Percentiles rank a stretch among this genome's conserved stretches.
These are phyloP conservation scores for Kryptolebias ocellatus DNA, from an alignment of 2,797 vertebrate species.

Conservation along the genomic window DNA sequence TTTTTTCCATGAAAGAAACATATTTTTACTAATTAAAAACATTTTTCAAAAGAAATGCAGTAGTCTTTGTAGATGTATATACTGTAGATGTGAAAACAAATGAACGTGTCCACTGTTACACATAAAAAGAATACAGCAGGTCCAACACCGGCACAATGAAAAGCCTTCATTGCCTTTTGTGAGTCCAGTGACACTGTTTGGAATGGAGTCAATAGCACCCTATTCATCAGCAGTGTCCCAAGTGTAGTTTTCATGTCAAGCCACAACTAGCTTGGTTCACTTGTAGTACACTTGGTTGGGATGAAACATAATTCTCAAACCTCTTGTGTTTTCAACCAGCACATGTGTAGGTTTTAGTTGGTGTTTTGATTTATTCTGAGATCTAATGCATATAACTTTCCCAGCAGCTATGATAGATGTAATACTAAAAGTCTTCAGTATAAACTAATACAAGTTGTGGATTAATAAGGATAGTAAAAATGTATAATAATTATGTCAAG, in stretches of 20 bases:
- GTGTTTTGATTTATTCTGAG: not conserved
- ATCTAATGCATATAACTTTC: not conserved
- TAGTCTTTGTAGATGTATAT: too few relatives aligned
- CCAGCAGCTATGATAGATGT: not conserved
- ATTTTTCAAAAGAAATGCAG: too few relatives aligned
- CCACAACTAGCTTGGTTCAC: not conserved
- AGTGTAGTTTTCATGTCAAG: slow-evolving; percentile 4
- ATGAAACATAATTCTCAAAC: slow-evolving; percentile 5
- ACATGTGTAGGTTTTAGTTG: not conserved
- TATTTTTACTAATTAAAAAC: too few relatives aligned
- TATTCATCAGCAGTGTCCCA: not conserved
- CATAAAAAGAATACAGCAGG: not conserved
- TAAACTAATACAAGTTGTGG: not conserved
- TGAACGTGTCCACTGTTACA: too few relatives aligned
- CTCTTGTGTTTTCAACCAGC: not conserved
- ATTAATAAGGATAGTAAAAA: too few relatives aligned
- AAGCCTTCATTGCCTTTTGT: not conserved
- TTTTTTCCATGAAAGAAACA: too few relatives aligned
- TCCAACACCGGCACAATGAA: not conserved
- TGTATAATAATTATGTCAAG: too few relatives aligned
- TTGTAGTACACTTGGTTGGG: not conserved
- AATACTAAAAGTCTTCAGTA: not conserved
- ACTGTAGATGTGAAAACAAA: too few relatives aligned
- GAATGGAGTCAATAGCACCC: not conserved
- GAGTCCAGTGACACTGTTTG: not conserved